Base-by-base conservation (phyloP, 2,113 vertebrate species). In the Rhinolophus sinicus region DNA sequence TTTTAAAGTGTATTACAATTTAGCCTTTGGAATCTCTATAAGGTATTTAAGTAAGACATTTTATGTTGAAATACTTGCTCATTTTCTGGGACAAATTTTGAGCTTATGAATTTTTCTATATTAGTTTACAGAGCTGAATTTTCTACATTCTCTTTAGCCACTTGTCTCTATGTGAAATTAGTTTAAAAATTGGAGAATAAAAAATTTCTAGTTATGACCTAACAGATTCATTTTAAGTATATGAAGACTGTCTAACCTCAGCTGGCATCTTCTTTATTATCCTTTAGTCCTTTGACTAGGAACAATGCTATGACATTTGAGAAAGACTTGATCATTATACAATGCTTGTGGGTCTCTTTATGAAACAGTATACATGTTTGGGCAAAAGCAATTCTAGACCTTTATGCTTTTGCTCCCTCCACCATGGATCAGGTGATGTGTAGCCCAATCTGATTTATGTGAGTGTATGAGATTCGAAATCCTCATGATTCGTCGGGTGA, bases 121-220 rank as follows among this genome's bases (percentile, higher is more conserved):
- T 87, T 87, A 86, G 28, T 93, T 93, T 93, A 76, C 65, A 88
- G 35, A 84, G 35, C 5, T 85, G 54, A 88, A 77, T 84, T 77
- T 72, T 62, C 52, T 93, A 50, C 24, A 11, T 88, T 94, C 35
- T 75, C 16, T 80, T 78, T 58, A 76, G 52, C 19, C 35, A 64
- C 52, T 33, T 90, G 10, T 58, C 52, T 91, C 6, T 84, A 26
- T 70, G 47, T 35, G 40, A 78, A 93, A 83, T 60, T 92, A 64
- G 90, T 93, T 38, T 80, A 44, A 89, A 82, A 92, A 92, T 80
- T 47, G 82, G 64, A 95, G 2, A 90, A 69, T 83, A 92, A 64
- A 19, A 84, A 15, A 69, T 93, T 88, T 83, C 16, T 62, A 86
- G 21, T 75, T 52, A 18, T 67, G 50, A 91, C 22, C 78, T 80